Evolutionary conservation across 1,140 invertebrate genomes (phyloP), one percentile per base, ranked within the genome.

Genomic region (Chionoecetes opilio): DNA sequence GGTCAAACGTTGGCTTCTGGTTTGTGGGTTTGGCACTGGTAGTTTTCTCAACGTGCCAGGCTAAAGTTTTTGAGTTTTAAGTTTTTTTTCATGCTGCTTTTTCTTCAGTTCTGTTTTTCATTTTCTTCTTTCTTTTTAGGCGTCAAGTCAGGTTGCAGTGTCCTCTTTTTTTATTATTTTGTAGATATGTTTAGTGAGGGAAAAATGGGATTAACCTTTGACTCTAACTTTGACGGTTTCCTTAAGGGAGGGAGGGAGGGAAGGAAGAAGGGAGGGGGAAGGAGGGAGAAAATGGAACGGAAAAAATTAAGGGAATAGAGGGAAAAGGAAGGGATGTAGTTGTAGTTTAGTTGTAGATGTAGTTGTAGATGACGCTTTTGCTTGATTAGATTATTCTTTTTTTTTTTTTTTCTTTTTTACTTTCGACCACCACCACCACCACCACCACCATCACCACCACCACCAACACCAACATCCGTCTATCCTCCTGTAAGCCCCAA

Each of bases 361-460:
- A 46, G 41, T 46, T 46, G 8, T 2, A 53, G 21, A 53, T 14
- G 46, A 53, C 46, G 63, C 6, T n/a, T 75, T 3, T 2, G 63
- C n/a, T 21, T n/a, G n/a, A 75, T 75, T 21, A 26, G 63, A 75
- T 75, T 75, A 75, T 5, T 75, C n/a, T 75, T 75, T 75, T n/a
- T 75, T n/a, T n/a, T n/a, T n/a, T n/a, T n/a, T n/a, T n/a, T n/a
- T n/a, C n/a, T n/a, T n/a, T n/a, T n/a, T n/a, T n/a, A n/a, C n/a
- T n/a, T n/a, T 2, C 26, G 21, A 75, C 63, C 63, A 63, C 53
- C 63, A 75, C 63, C 63, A 75, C 63, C 63, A 75, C 63, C 63
- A 75, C 63, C 63, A 75, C 63, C n/a, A 75, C n/a, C 63, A 75
- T 26, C 63, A 75, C 63, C n/a, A 75, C 63, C 63, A 75, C 63